phyloP scores from a whole-genome alignment of 2,888 invertebrate genomes.

The Chaetogeoica ovagalla region DNA sequence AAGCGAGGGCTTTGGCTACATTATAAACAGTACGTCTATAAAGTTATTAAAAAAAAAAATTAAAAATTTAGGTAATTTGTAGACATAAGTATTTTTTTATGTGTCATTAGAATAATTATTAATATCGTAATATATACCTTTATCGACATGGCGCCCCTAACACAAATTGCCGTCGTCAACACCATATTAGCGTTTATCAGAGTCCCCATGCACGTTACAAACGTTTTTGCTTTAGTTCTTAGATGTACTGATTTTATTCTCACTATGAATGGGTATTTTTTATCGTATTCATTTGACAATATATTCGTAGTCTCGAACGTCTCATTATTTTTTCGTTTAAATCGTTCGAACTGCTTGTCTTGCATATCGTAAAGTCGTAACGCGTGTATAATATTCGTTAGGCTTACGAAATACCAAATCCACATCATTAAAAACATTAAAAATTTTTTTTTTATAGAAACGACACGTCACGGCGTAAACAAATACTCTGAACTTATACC shows the following conservation, averaged over 20 bases:
- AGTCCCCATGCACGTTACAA: not conserved
- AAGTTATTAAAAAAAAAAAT: too few species aligned
- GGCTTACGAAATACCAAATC: not conserved
- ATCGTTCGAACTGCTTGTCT: not conserved
- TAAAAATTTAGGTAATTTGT: too few species aligned
- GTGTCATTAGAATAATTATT: too few species aligned
- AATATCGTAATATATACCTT: too few species aligned
- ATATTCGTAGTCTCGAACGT: too few species aligned
- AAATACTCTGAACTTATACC: too few species aligned
- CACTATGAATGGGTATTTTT: not conserved
- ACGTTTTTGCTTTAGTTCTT: not conserved
- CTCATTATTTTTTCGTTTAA: not conserved
- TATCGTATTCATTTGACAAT: not conserved
- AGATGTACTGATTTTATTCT: not conserved
- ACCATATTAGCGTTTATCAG: not conserved
- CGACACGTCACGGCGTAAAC: too few species aligned
- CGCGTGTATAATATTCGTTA: not conserved
- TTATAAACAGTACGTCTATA: too few species aligned
- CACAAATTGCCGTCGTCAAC: not conserved
- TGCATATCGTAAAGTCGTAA: not conserved
- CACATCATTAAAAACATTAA: not conserved
- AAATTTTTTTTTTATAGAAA: too few species aligned
- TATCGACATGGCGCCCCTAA: not conserved
- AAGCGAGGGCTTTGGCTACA: too few species aligned
- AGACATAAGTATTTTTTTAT: too few species aligned